Percentiles rank a stretch among this genome's conserved stretches.
Conservation (phyloP, 2,888 invertebrate genomes). For the Ommatoiulus sabulosus region DNA sequence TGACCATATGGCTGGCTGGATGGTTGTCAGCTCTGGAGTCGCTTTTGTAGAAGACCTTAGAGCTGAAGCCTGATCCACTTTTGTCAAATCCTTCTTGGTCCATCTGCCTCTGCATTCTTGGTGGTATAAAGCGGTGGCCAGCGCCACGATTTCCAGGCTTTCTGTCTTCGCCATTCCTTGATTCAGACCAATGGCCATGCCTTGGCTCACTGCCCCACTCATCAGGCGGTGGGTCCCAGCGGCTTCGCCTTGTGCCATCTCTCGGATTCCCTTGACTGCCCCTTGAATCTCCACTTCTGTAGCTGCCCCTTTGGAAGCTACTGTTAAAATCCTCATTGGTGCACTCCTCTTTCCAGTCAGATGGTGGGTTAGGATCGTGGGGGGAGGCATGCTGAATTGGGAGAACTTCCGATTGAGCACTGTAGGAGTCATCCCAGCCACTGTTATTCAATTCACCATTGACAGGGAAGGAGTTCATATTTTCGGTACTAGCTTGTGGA, state of each 20-base stretch:
- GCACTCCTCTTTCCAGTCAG: background rate
- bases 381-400: background rate
- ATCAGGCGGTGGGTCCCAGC: background rate
- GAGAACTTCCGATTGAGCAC: background rate
- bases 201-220: background rate
- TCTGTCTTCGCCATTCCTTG: background rate
- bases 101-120: constrained; percentile 37
- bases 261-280: background rate
- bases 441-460: background rate
- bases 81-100: background rate
- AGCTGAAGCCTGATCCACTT: background rate
- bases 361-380: background rate
- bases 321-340: background rate
- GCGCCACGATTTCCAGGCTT: background rate
- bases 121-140: constrained; percentile 2
- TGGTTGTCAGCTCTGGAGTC: background rate
- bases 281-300: background rate
- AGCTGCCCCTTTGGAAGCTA: background rate
- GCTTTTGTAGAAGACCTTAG: background rate
- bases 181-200: background rate
- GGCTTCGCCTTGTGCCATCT: background rate
- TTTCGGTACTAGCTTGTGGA: background rate
- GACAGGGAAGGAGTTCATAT: background rate
- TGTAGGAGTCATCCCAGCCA: background rate
- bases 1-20: background rate